A percentile compares a stretch with the other conserved stretches of the same genome.
These are phyloP conservation scores for Panagrolaimus sp. DNA, from an alignment of 1,140 invertebrate species.

Conservation along the genomic window DNA sequence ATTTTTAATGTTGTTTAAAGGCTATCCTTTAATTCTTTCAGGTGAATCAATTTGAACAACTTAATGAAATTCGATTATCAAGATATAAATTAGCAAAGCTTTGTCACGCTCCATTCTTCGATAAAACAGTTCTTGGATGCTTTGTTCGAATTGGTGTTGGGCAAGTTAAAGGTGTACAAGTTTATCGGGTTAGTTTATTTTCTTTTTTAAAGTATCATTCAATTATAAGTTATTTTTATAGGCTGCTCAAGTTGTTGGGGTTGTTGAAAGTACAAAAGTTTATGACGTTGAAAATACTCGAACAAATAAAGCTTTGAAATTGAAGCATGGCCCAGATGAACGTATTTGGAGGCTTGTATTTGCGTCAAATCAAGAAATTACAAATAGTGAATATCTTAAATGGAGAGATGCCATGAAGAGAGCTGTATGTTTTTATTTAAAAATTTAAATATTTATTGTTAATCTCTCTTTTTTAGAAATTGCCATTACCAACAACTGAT, in stretches of 20 bases:
- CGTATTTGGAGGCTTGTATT: slow-evolving; percentile 89
- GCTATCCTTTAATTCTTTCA: slow-evolving; percentile 32
- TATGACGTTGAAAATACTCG: slow-evolving; percentile 78
- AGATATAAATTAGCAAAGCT: slow-evolving; percentile 38
- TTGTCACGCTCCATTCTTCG: slow-evolving; percentile 91
- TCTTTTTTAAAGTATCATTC: slow-evolving; percentile 1
- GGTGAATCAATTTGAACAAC: slow-evolving; percentile 39
- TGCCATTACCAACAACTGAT: slow-evolving; percentile 76
- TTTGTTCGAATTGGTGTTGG: slow-evolving; percentile 95
- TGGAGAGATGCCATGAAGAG: slow-evolving; percentile 78
- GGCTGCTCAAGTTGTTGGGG: slow-evolving; percentile 72
- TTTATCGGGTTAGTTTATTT: slow-evolving; percentile 72
- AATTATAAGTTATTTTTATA: slow-evolving; percentile 26
- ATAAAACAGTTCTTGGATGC: slow-evolving; percentile 78
- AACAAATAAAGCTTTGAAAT: slow-evolving; percentile 78
- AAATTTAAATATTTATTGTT: not conserved
- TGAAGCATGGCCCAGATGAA: slow-evolving; percentile 79
- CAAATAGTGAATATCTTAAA: slow-evolving; percentile 82
- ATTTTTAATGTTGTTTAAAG: not conserved
- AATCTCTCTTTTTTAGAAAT: slow-evolving; percentile 64
- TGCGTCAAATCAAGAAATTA: slow-evolving; percentile 91
- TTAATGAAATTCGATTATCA: slow-evolving; percentile 42
- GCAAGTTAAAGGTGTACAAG: slow-evolving; percentile 70
- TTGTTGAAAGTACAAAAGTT: slow-evolving; percentile 88
- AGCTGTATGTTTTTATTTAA: slow-evolving; percentile 30